These are phyloP conservation scores for Candidula unifasciata DNA, from an alignment of 2,888 invertebrate species.

Conservation along the genomic window DNA sequence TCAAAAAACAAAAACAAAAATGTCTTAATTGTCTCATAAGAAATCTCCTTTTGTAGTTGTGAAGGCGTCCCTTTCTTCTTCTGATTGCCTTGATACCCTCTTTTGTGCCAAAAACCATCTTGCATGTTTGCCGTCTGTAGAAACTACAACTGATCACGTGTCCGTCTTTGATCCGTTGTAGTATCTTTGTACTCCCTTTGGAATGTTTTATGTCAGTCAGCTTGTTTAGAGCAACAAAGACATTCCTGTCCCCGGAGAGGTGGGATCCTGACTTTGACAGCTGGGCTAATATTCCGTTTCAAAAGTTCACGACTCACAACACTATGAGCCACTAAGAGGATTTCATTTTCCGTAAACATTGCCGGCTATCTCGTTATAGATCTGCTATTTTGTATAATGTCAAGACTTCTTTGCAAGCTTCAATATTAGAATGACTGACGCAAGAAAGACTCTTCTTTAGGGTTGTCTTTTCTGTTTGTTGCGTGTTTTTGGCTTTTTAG, in stretches of 20 bases:
- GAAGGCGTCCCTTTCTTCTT: too few species aligned
- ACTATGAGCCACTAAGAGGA: constrained; percentile 9
- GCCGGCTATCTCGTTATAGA: constrained; percentile 1
- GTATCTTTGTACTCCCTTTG: neutral
- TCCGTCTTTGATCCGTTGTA: neutral
- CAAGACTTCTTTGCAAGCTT: neutral
- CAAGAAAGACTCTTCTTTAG: neutral
- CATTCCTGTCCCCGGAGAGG: neutral
- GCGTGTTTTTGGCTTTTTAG: too few species aligned
- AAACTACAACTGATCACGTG: too few species aligned
- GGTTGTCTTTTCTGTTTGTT: too few species aligned
- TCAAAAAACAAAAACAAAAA: too few species aligned
- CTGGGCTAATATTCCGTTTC: constrained; percentile 5
- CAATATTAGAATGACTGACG: neutral
- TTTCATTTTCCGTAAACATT: constrained; percentile 16
- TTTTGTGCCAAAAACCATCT: too few species aligned
- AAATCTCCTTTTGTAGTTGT: too few species aligned
- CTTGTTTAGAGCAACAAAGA: neutral
- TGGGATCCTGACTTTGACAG: neutral
- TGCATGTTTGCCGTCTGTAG: too few species aligned
- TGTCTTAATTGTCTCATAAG: too few species aligned
- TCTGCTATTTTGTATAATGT: neutral
- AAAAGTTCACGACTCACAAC: neutral
- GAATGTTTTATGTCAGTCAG: neutral
- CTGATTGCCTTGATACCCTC: too few species aligned